Evolutionary conservation across 2,797 vertebrate genomes (phyloP).

Genomic region (Mormyrops attenuatus): DNA sequence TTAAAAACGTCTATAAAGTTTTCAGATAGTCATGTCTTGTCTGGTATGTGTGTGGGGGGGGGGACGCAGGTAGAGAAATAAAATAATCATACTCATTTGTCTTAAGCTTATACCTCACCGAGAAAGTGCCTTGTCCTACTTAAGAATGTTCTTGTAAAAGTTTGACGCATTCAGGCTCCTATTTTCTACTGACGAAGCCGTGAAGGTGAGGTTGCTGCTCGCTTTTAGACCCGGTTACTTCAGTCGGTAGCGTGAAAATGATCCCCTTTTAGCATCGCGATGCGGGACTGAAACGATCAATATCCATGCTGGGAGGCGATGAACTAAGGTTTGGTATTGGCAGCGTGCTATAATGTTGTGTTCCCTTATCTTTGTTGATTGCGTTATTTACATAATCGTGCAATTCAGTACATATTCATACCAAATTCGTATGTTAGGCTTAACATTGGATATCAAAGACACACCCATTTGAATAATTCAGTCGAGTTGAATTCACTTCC

Average conservation of each 20-base stretch:
- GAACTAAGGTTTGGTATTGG: neutral
- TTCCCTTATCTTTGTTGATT: neutral
- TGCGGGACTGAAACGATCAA: neutral
- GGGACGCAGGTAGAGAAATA: neutral
- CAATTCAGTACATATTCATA: neutral
- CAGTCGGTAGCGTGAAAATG: neutral
- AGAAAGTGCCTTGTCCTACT: neutral
- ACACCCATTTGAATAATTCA: neutral
- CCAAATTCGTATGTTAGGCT: neutral
- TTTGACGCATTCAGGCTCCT: neutral
- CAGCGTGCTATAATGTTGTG: neutral
- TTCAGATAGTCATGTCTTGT: neutral
- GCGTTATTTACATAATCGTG: neutral
- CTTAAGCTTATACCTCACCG: neutral
- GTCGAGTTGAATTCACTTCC: neutral
- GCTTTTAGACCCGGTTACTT: neutral
- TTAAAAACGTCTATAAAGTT: neutral
- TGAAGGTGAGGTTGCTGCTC: neutral
- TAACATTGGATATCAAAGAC: neutral
- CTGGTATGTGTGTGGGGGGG: neutral
- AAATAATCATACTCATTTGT: neutral
- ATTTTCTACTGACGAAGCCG: neutral
- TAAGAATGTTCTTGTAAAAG: constrained; percentile 6
- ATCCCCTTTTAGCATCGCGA: neutral
- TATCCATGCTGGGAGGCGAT: neutral